Conservation (phyloP, 2,888 invertebrate species). For the Sphecodes monilicornis region DNA sequence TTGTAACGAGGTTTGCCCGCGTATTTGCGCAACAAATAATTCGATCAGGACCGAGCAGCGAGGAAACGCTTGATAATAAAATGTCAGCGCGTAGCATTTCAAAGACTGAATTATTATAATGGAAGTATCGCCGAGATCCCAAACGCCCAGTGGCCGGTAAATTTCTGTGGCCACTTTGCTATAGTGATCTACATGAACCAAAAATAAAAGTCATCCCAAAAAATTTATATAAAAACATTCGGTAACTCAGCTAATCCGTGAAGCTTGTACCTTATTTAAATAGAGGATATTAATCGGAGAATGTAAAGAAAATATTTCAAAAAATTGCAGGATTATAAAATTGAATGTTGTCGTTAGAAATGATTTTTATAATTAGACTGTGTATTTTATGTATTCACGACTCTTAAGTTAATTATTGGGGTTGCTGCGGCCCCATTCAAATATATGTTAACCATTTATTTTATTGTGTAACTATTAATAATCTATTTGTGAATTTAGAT, state of each 20-base stretch:
- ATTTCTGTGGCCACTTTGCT: background rate
- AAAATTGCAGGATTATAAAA: background rate
- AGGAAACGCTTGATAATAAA: background rate
- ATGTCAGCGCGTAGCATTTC: background rate
- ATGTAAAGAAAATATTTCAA: background rate
- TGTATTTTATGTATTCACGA: background rate
- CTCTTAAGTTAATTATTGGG: too few species aligned
- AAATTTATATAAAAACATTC: background rate
- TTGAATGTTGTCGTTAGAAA: background rate
- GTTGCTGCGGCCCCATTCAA: too few species aligned
- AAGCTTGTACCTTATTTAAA: background rate
- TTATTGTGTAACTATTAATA: too few species aligned
- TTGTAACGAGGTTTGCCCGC: background rate
- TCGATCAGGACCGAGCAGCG: background rate
- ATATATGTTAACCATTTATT: too few species aligned
- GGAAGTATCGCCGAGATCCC: background rate
- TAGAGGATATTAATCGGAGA: background rate
- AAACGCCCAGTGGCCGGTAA: background rate
- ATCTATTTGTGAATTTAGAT: too few species aligned
- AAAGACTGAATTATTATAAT: constrained; percentile 23
- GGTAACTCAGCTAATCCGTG: background rate
- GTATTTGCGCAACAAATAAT: constrained; percentile 16
- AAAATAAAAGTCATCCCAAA: background rate
- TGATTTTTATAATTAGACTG: background rate
- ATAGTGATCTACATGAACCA: background rate